Base-by-base conservation (phyloP, 2,888 invertebrate genomes). In the Agonopterix alstromeriana region DNA sequence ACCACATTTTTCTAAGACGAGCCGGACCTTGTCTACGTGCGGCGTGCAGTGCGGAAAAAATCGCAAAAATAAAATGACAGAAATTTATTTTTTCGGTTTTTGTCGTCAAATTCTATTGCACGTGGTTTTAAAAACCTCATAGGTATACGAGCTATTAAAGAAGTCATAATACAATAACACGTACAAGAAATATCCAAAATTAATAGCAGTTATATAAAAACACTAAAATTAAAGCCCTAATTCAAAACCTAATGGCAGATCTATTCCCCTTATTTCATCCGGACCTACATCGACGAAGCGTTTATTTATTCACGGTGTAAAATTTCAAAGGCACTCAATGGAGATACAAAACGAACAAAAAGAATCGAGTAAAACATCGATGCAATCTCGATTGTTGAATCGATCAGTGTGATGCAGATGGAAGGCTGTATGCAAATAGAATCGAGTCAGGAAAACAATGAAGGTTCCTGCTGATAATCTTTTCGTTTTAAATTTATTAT, bases 381-480 rank as follows among this genome's bases (percentile, higher is more conserved):
- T 70, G 62, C 68, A 60, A 77, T 78, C 77, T 70, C 65, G 58
- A 65, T 27, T 64, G 55, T 61, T 59, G 60, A 67, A 67, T 65
- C 68, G 67, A 73, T 72, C 61, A 56, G 50, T 53, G 56, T 56
- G 65, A 65, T 67, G 74, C 77, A 77, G 76, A 77, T 75, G 77
- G 73, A 58, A 61, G 65, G 56, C 62, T 73, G 69, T 84, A 85
- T 85, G 83, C 82, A 83, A 85, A 85, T 85, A 71, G 67, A 75
- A 57, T 56, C 56, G 56, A 56, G 47, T 62, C 62, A 66, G 74
- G 73, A 81, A 27, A 80, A 86, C 85, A 85, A 82, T 82, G 73
- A 74, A 62, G 60, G 77, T 79, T 81, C 80, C 80, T 73, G 74
- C 61, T 74, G 85, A 83, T 84, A 76, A 85, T 83, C 80, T 77